Base-by-base conservation (phyloP, 2,888 invertebrate species). In the Cheilosia soror region DNA sequence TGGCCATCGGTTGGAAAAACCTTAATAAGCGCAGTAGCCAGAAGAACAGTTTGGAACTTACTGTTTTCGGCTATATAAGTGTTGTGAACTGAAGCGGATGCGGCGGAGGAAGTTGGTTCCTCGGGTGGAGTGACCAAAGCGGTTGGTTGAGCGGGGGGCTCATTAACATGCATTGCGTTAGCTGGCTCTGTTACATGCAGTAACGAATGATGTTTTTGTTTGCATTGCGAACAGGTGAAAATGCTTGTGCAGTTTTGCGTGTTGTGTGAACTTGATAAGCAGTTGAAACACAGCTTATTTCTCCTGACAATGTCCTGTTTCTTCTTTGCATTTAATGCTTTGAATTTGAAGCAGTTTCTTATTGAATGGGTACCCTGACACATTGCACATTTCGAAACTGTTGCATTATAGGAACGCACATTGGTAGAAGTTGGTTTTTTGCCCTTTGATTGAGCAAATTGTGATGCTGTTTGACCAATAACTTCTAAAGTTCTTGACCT, bases 1-100 rank as follows among this genome's bases (percentile, higher is more conserved):
- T 31, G 42, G 13, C 62, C 27, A 42, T 4, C 4, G 42, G 20
- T 11, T 33, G 40, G n/a, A 20, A 58, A 15, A 40, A 58, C 58
- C 58, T 37, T 58, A 11, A 63, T 5, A 29, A 47, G 31, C 15
- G 44, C 47, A 15, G 63, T 47, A 63, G 63, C 63, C 63, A 63
- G 47, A 63, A 63, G 63, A 63, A 63, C 47, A 47, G 47, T 47
- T 33, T 62, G 62, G 6, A 2, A 1, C 5, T 62, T 11, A 44
- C 40, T 42, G 62, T 27, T 62, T 62, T 62, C 27, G 27, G 62
- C 62, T 29, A 62, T 47, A 9, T 27, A 62, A 25, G 47, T 20
- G 47, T 63, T 63, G 29, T 47, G 31, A 25, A 20, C 13, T 47
- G 31, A 47, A 44, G 62, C 44, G n/a, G 31, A 31, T n/a, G 31